Evolutionary conservation across 2,113 vertebrate species (phyloP), one percentile per base, ranked within the genome.

Genomic region (Megaptera novaeangliae): DNA sequence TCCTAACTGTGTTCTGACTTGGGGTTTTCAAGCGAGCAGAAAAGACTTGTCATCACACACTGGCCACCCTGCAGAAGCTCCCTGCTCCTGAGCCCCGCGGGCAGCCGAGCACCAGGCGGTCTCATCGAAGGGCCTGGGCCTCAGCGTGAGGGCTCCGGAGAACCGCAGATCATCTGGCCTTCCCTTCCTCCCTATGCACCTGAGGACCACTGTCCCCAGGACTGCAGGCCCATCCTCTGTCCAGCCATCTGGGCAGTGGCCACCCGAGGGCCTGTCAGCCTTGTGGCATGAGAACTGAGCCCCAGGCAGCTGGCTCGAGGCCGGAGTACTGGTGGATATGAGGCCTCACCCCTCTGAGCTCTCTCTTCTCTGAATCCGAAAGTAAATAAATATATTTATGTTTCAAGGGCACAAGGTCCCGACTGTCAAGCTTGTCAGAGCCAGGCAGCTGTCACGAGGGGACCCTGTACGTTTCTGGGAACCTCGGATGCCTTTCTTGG

Each of bases 41-140:
- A 4, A 23, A 55, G n/a, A 9, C 13, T 61, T 27, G 14, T 2
- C 18, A 0, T 1, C 41, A 36, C 14, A n/a, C 0, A 1, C 6
- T 0, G 6, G 11, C 36, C 2, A 8, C 15, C 39, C 3, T 2
- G 2, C 13, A 5, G 18, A 23, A 5, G 27, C 0, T 6, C 63
- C 10, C 36, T 8, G 1, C 0, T 46, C 41, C 27, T 25, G 13
- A 25, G 39, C 1, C 8, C 18, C 1, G 1, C 0, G 59, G 52
- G 21, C 0, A 0, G 4, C 74, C 1, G 3, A 29, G 44, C 3
- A 2, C 20, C 2, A 3, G 12, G 21, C 6, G 0, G 7, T 25
- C 21, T 64, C 46, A 11, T 2, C 29, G 0, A 12, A 2, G 27
- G 34, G 5, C 1, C 6, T 9, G 0, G 0, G 77, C 34, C 0